A percentile compares a stretch with the other conserved stretches of the same genome.
These are phyloP conservation scores for Mustela lutreola DNA, from an alignment of 2,113 vertebrate species.

Conservation along the genomic window DNA sequence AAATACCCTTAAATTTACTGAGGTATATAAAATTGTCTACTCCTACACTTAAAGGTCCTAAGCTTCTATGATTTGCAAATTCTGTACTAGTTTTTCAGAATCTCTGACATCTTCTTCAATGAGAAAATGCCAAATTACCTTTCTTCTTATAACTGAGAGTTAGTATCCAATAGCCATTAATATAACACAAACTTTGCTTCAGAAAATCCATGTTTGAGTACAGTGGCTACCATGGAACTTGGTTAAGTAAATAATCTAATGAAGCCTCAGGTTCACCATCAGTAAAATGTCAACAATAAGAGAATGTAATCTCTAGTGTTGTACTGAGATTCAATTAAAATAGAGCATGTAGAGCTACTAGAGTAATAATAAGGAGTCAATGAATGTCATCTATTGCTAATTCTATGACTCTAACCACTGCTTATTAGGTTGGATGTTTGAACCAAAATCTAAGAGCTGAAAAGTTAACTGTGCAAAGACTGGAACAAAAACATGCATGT, in stretches of 20 bases:
- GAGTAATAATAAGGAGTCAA: not conserved
- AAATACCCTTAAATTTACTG: not conserved
- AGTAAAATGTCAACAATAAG: not conserved
- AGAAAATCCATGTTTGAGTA: not conserved
- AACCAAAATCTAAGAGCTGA: not conserved
- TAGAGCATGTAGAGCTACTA: not conserved
- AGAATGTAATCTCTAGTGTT: not conserved
- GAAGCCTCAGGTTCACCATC: not conserved
- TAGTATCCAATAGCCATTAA: not conserved
- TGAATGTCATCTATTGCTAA: not conserved
- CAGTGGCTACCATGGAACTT: not conserved
- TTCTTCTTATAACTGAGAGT: not conserved
- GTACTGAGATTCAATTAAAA: constrained; percentile 13
- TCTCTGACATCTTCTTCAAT: not conserved
- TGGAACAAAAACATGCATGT: not conserved
- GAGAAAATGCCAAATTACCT: not conserved
- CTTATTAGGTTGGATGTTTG: not conserved
- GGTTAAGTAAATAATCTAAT: not conserved
- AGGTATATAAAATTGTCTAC: not conserved
- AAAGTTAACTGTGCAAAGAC: not conserved
- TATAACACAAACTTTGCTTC: not conserved
- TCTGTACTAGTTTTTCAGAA: not conserved
- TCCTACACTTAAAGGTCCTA: not conserved
- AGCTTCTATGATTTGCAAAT: not conserved
- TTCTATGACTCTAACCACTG: not conserved